Evolutionary conservation across 53 echinoderm and acorn worm genomes (phyloP).

Genomic region (Glandiceps talaboti): DNA sequence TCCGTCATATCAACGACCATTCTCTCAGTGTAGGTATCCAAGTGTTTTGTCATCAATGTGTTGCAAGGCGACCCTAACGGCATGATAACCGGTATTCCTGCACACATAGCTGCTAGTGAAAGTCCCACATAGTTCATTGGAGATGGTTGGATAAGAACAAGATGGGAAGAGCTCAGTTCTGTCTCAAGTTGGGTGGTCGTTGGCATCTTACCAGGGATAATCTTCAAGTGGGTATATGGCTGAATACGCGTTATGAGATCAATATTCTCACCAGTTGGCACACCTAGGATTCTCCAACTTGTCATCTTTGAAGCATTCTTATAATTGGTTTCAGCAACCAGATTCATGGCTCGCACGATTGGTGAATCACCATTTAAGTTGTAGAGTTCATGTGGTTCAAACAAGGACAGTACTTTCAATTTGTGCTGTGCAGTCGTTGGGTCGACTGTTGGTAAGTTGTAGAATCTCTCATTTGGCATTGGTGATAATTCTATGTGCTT

Average conservation of each 20-base stretch:
- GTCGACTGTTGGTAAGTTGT: not conserved
- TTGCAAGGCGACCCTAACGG: not conserved
- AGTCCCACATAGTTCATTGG: not conserved
- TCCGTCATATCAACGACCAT: not conserved
- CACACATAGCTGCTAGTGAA: not conserved
- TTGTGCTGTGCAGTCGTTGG: not conserved
- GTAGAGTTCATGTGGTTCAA: not conserved
- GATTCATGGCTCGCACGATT: not conserved
- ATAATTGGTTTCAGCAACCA: not conserved
- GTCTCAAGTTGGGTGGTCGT: not conserved
- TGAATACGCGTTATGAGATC: not conserved
- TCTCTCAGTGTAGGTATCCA: not conserved
- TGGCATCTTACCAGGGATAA: not conserved
- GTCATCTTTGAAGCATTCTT: not conserved
- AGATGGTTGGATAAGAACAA: not conserved
- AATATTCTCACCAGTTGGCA: not conserved
- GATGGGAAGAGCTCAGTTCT: not conserved
- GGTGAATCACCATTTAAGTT: not conserved
- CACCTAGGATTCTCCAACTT: not conserved
- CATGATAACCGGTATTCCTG: not conserved
- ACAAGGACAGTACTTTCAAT: not conserved
- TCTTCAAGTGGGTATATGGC: not conserved
- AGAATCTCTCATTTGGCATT: not conserved
- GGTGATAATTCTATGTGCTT: not conserved
- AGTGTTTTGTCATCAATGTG: not conserved